Conservation (phyloP, 2,888 invertebrate species). For the Oscheius sp. region DNA sequence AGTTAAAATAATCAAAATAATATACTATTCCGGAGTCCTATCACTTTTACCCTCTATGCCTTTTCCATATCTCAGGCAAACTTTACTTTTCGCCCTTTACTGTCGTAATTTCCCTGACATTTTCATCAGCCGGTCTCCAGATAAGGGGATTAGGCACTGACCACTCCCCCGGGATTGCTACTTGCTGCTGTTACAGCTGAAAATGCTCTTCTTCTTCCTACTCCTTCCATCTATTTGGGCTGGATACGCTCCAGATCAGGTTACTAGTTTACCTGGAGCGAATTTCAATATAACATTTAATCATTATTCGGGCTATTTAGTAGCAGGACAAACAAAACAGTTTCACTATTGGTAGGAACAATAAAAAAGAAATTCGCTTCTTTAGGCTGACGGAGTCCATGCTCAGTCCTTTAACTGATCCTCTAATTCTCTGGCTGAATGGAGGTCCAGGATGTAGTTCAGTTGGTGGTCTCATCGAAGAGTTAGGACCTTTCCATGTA, state of each 20-base stretch:
- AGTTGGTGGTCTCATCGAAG: constrained; percentile 68
- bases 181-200: no score
- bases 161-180: no score
- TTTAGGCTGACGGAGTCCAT: constrained; percentile 71
- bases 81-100: no score
- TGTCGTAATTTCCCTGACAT: no score
- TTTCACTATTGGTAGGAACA: constrained; percentile 74
- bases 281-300: constrained; percentile 68
- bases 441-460: constrained; percentile 72
- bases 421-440: constrained; percentile 72
- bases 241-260: constrained; percentile 27
- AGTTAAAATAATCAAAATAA: no score
- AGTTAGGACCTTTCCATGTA: constrained; percentile 72
- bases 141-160: no score
- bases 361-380: no score
- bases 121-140: no score
- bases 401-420: constrained; percentile 69
- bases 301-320: constrained; percentile 73
- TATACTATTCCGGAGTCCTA: no score
- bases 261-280: constrained; percentile 40
- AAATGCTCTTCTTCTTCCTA: neutral
- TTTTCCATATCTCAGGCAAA: no score
- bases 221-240: neutral
- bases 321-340: constrained; percentile 67
- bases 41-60: no score